Evolutionary conservation across 1,140 invertebrate genomes (phyloP).

Genomic region (Bemisia tabaci): DNA sequence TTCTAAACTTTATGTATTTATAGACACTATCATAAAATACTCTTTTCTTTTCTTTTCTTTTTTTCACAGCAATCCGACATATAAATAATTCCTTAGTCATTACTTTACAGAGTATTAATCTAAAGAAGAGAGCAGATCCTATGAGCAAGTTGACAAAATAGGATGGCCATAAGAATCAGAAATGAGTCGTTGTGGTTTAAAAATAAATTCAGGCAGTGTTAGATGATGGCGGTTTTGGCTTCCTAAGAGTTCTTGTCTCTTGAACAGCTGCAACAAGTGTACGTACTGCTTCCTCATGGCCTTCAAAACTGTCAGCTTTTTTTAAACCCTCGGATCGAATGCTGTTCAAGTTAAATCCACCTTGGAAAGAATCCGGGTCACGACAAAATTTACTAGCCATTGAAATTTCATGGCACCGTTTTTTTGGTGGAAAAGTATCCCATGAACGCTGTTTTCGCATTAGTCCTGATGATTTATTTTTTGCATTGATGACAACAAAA

Average conservation of each 20-base stretch:
- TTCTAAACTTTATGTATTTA: no score
- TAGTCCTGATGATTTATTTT: constrained; percentile 32
- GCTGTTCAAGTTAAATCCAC: constrained; percentile 23
- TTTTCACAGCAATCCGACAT: no score
- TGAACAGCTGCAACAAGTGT: constrained; percentile 54
- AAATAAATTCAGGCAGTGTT: neutral
- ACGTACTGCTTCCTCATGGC: constrained; percentile 54
- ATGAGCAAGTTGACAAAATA: no score
- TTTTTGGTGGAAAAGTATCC: constrained; percentile 48
- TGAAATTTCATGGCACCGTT: constrained; percentile 18
- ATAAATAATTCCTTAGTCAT: no score
- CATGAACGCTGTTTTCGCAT: constrained; percentile 47
- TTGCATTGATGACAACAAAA: constrained; percentile 34
- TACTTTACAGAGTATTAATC: no score
- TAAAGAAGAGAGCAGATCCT: no score
- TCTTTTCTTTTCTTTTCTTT: no score
- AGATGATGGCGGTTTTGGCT: constrained; percentile 1
- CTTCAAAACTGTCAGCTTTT: constrained; percentile 50
- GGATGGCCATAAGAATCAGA: no score
- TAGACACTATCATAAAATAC: no score
- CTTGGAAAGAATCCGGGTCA: constrained; percentile 28
- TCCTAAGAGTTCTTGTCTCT: constrained; percentile 38
- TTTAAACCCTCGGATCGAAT: constrained; percentile 14
- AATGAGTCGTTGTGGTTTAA: no score
- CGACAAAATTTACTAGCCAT: constrained; percentile 22